phyloP scores from a whole-genome alignment of 2,888 invertebrate species.

The Anagyrus pseudococci region DNA sequence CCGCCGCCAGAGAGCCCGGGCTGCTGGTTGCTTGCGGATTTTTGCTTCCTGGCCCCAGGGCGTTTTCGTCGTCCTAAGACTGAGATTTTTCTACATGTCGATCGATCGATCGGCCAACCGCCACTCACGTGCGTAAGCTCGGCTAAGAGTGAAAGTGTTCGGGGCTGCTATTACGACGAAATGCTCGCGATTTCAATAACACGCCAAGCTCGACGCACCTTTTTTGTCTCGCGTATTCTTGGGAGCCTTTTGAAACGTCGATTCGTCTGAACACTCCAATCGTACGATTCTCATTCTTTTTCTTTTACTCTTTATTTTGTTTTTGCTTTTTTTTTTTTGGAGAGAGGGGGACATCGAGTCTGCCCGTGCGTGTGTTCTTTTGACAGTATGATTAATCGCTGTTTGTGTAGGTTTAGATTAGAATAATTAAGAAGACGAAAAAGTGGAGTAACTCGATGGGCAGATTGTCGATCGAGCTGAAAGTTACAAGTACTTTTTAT shows the following conservation, averaged over 20 bases:
- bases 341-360: too few species aligned
- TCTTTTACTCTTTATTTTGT: background rate
- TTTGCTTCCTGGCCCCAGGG: constrained; percentile 4
- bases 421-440: background rate
- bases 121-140: background rate
- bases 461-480: background rate
- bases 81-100: background rate
- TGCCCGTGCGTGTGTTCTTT: too few species aligned
- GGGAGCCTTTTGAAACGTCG: background rate
- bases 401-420: background rate
- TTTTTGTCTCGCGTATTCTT: constrained; percentile 7
- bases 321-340: background rate
- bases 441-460: background rate
- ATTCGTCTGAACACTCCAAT: background rate
- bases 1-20: too few species aligned
- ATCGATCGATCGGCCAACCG: background rate
- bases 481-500: too few species aligned
- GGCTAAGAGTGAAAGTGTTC: constrained; percentile 8
- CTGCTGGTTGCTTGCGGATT: background rate
- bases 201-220: background rate
- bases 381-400: background rate
- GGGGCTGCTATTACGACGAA: background rate
- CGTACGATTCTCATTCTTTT: background rate
- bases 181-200: constrained; percentile 14
- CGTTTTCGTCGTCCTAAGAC: background rate